Conservation (phyloP, 2,888 invertebrate species). For the Diarsia rubi region DNA sequence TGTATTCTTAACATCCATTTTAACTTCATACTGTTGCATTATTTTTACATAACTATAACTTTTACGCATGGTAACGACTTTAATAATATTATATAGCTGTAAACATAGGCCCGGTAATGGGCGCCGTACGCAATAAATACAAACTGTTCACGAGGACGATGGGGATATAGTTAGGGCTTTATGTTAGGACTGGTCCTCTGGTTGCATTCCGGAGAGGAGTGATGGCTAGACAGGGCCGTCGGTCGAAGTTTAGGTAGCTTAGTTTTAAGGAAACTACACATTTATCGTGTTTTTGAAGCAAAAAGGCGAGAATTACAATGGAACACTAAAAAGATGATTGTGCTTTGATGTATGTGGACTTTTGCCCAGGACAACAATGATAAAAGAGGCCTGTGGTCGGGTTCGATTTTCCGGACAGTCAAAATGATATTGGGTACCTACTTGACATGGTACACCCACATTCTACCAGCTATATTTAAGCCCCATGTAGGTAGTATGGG, state of each 20-base stretch:
- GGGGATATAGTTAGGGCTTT: constrained; percentile 17
- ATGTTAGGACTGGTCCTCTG: constrained; percentile 40
- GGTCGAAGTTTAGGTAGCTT: neutral
- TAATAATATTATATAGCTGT: constrained; percentile 14
- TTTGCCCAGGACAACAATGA: neutral
- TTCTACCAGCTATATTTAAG: too few relatives aligned
- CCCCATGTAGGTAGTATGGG: too few relatives aligned
- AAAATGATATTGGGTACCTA: too few relatives aligned
- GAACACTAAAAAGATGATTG: too few relatives aligned
- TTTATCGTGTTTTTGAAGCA: neutral
- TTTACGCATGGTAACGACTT: neutral
- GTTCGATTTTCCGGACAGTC: too few relatives aligned
- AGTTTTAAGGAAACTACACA: neutral
- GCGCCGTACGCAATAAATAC: constrained; percentile 28
- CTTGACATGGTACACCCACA: too few relatives aligned
- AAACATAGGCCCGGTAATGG: constrained; percentile 14
- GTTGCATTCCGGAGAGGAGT: constrained; percentile 43
- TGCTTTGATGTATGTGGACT: too few relatives aligned
- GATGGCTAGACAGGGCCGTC: constrained; percentile 50
- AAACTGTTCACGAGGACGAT: constrained; percentile 15
- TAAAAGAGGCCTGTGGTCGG: neutral
- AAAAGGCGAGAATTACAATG: too few relatives aligned
- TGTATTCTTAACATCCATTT: neutral
- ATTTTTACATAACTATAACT: neutral
- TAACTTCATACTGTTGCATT: neutral